These are phyloP conservation scores for Nyleta sp. DNA, from an alignment of 2,888 invertebrate species.

Conservation along the genomic window DNA sequence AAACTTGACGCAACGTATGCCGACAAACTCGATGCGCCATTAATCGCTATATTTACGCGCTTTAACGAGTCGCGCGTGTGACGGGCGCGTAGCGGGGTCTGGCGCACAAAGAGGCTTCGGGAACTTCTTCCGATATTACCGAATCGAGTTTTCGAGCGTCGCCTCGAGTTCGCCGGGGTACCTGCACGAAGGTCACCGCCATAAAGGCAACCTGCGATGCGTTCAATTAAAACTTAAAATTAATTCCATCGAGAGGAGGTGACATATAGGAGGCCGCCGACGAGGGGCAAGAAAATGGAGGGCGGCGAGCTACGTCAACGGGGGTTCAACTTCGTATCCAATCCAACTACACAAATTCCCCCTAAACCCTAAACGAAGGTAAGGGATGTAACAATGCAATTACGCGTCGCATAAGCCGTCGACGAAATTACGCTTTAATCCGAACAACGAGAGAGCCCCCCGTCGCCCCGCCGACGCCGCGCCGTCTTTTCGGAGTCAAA, in stretches of 20 bases:
- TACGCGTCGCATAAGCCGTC: slow-evolving; percentile 78
- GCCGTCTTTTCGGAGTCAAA: slow-evolving; percentile 59
- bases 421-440: slow-evolving; percentile 79
- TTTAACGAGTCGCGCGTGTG: slow-evolving; percentile 42
- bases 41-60: slow-evolving; percentile 56
- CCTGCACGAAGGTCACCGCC: slow-evolving; percentile 68
- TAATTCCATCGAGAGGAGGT: slow-evolving; percentile 71
- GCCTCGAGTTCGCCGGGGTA: slow-evolving; percentile 44
- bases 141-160: slow-evolving; percentile 67
- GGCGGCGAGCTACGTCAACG: slow-evolving; percentile 69
- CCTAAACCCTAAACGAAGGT: slow-evolving; percentile 72
- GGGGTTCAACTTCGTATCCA: slow-evolving; percentile 75
- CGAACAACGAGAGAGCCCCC: slow-evolving; percentile 64
- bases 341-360: slow-evolving; percentile 78
- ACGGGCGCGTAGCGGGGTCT: slow-evolving; percentile 28
- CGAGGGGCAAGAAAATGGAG: slow-evolving; percentile 34
- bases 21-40: slow-evolving; percentile 47
- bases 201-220: slow-evolving; percentile 71
- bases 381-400: slow-evolving; percentile 79
- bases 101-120: slow-evolving; percentile 60
- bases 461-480: slow-evolving; percentile 26
- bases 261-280: slow-evolving; percentile 39
- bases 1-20: slow-evolving; percentile 45
- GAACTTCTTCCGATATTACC: slow-evolving; percentile 76
- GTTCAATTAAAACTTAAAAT: slow-evolving; percentile 78